These are phyloP conservation scores for Drosophila tristis DNA, from an alignment of 1,140 invertebrate species.

Conservation along the genomic window DNA sequence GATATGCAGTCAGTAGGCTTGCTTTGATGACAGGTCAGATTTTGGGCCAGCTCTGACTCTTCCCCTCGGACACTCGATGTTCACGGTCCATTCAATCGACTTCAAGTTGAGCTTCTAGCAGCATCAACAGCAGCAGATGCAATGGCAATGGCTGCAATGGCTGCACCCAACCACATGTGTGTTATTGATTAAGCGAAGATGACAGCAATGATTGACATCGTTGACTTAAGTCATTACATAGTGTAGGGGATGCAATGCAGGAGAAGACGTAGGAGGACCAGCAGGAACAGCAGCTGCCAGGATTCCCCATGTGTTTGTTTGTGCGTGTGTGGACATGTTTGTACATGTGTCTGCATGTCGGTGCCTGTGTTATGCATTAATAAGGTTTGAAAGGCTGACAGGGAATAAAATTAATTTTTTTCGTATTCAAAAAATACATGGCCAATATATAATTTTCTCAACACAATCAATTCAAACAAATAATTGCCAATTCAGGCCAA, in stretches of 20 bases:
- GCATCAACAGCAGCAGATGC: conserved; percentile 8
- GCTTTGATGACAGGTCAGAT: conserved; percentile 8
- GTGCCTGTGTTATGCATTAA: background rate
- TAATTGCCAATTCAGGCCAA: conserved; percentile 8
- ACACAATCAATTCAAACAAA: background rate
- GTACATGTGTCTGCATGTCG: background rate
- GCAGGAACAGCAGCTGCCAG: no score
- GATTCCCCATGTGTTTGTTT: no score
- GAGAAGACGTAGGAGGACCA: no score
- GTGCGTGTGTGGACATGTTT: no score
- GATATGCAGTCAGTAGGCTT: conserved; percentile 1
- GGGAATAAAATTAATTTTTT: background rate
- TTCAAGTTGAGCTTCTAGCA: background rate
- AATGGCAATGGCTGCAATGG: background rate
- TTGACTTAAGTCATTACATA: background rate
- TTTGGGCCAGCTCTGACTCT: background rate
- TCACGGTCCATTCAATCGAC: conserved; percentile 1
- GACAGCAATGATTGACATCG: conserved; percentile 41
- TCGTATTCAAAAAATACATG: background rate
- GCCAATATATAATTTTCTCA: background rate
- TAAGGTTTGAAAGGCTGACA: background rate
- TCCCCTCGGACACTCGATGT: no score
- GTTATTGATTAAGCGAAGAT: conserved; percentile 28
- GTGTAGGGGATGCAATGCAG: background rate
- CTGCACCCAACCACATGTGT: background rate